phyloP scores from a whole-genome alignment of 1,140 invertebrate genomes.

The Pectinophora gossypiella region DNA sequence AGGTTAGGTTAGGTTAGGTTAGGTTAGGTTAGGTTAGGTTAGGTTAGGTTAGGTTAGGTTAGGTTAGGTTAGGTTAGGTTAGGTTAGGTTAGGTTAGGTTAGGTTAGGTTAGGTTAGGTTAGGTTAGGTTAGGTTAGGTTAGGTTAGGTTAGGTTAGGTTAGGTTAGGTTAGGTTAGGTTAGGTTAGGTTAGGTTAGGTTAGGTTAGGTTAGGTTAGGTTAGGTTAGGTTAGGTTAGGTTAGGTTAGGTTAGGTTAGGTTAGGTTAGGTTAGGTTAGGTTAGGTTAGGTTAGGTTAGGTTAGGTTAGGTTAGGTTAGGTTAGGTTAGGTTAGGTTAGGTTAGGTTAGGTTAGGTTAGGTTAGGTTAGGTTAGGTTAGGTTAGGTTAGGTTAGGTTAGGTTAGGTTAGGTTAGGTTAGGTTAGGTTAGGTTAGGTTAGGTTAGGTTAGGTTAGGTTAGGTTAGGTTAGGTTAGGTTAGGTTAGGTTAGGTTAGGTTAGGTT shows the following conservation, averaged over 20 bases:
- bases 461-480: constrained; percentile 10
- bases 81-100: constrained; percentile 9
- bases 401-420: constrained; percentile 8
- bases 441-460: constrained; percentile 9
- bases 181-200: constrained; percentile 9
- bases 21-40: constrained; percentile 33
- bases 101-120: constrained; percentile 9
- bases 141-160: constrained; percentile 8
- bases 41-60: constrained; percentile 33
- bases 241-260: constrained; percentile 9
- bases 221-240: constrained; percentile 8
- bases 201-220: constrained; percentile 9
- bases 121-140: constrained; percentile 7
- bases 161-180: constrained; percentile 9
- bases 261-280: constrained; percentile 8
- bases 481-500: constrained; percentile 6
- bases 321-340: constrained; percentile 9
- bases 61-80: constrained; percentile 26
- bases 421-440: constrained; percentile 9
- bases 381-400: constrained; percentile 7
- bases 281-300: constrained; percentile 8
- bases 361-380: constrained; percentile 9
- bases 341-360: constrained; percentile 7
- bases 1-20: constrained; percentile 37
- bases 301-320: constrained; percentile 9